Evolutionary conservation across 1,140 invertebrate genomes (phyloP).

Genomic region (Drosophila elegans): DNA sequence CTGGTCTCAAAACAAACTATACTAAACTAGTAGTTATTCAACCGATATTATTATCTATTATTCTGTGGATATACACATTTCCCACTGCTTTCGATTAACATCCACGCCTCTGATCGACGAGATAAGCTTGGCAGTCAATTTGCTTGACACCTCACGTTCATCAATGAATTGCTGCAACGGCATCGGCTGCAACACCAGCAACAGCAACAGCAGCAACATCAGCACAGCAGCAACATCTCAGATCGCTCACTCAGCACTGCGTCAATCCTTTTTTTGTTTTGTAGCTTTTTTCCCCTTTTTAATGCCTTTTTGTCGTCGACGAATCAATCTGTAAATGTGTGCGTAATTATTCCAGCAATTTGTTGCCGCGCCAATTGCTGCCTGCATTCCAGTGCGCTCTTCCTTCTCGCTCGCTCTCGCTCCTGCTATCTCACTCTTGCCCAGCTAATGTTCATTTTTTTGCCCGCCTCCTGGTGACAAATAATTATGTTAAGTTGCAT

Average conservation of each 20-base stretch:
- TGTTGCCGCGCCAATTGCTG: slow-evolving; percentile 82
- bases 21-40: too few species aligned
- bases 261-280: slow-evolving; percentile 12
- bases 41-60: neutral
- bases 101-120: slow-evolving; percentile 41
- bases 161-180: slow-evolving; percentile 59
- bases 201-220: slow-evolving; percentile 2
- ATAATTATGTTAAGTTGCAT: slow-evolving; percentile 69
- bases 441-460: slow-evolving; percentile 12
- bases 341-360: slow-evolving; percentile 84
- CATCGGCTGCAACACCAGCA: slow-evolving; percentile 15
- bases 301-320: slow-evolving; percentile 47
- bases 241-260: slow-evolving; percentile 54
- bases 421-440: neutral
- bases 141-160: slow-evolving; percentile 81
- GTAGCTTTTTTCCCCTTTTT: neutral
- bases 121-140: slow-evolving; percentile 65
- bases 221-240: slow-evolving; percentile 17
- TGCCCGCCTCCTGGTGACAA: slow-evolving; percentile 32
- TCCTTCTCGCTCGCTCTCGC: neutral
- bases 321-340: slow-evolving; percentile 79
- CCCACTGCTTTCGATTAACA: neutral
- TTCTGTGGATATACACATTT: neutral
- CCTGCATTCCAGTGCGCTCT: slow-evolving; percentile 60
- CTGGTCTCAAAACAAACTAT: too few species aligned